Conservation (phyloP, 2,113 vertebrate genomes). For the Gavialis gangeticus region DNA sequence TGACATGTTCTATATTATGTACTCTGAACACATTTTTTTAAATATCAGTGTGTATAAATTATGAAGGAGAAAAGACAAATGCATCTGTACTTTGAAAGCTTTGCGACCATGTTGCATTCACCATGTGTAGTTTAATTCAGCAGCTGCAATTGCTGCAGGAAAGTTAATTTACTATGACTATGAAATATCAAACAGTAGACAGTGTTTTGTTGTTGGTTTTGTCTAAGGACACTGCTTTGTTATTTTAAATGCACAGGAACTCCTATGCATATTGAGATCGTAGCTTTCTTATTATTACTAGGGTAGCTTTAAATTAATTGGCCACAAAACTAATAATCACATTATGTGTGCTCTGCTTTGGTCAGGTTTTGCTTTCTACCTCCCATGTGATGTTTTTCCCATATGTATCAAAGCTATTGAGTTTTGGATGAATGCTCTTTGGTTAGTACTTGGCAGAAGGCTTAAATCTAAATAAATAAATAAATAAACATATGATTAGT, state of each 20-base stretch:
- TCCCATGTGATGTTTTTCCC: not conserved
- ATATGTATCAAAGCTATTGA: not conserved
- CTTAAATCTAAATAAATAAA: not conserved
- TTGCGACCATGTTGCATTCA: not conserved
- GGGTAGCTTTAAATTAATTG: not conserved
- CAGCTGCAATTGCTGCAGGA: not conserved
- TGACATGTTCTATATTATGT: not conserved
- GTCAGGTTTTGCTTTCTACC: accelerated
- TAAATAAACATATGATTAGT: not conserved
- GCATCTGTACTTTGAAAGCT: not conserved
- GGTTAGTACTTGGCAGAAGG: not conserved
- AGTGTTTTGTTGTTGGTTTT: not conserved
- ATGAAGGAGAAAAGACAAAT: not conserved
- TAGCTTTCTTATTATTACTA: not conserved
- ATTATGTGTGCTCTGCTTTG: not conserved
- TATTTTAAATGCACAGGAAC: not conserved
- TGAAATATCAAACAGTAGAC: not conserved
- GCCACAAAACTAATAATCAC: not conserved
- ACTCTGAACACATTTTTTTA: not conserved
- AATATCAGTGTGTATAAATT: not conserved
- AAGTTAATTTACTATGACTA: not conserved
- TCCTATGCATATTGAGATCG: not conserved
- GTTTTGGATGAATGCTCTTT: not conserved
- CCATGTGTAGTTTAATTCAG: not conserved
- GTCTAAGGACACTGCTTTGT: not conserved